Evolutionary conservation across 2,113 vertebrate species (phyloP).

Genomic region (Bubalus kerabau): DNA sequence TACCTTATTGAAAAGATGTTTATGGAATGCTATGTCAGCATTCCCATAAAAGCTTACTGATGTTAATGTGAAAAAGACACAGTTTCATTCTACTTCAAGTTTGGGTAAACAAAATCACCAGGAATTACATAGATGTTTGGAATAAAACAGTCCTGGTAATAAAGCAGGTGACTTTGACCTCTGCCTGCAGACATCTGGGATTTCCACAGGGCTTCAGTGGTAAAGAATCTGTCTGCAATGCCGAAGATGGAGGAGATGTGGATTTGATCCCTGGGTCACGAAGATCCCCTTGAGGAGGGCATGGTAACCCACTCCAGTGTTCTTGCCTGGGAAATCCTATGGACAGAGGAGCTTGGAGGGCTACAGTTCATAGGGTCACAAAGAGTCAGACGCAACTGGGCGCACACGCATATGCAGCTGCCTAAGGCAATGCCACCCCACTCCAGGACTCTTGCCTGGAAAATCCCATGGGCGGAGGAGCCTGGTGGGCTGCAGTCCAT

Average conservation of each 20-base stretch:
- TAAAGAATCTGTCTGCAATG: not conserved
- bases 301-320: not conserved
- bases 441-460: too few relatives aligned
- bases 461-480: too few relatives aligned
- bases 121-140: not conserved
- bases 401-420: not conserved
- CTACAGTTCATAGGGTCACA: not conserved
- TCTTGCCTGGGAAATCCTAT: not conserved
- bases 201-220: not conserved
- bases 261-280: not conserved
- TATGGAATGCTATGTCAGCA: not conserved
- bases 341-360: not conserved
- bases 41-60: not conserved
- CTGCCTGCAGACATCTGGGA: not conserved
- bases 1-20: not conserved
- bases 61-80: not conserved
- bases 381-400: not conserved
- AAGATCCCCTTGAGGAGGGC: not conserved
- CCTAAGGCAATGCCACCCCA: too few relatives aligned
- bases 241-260: not conserved
- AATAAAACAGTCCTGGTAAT: not conserved
- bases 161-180: not conserved
- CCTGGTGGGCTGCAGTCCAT: too few relatives aligned
- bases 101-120: slow-evolving; percentile 3
- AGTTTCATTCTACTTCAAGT: not conserved